These are phyloP conservation scores for Cyclura pinguis DNA, from an alignment of 2,797 vertebrate species.

Conservation along the genomic window DNA sequence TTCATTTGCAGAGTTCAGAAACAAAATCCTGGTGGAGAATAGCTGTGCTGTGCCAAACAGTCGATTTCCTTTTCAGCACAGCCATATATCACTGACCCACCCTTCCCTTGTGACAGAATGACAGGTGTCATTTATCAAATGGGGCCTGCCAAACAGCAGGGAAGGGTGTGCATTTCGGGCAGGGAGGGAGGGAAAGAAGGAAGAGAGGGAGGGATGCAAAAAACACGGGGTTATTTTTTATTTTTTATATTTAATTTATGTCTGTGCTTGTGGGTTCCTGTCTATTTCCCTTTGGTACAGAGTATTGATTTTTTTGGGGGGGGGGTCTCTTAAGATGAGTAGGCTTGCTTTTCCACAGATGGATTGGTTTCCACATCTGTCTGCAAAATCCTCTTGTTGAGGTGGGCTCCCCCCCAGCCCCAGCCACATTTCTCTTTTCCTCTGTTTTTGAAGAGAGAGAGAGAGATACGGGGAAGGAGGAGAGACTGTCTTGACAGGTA, in stretches of 20 bases:
- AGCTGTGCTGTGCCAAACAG: constrained; percentile 93
- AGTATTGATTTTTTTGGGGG: constrained; percentile 42
- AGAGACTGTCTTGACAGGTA: constrained; percentile 86
- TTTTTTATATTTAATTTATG: background rate
- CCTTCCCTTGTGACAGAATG: constrained; percentile 97
- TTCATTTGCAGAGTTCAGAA: constrained; percentile 92
- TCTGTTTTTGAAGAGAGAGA: background rate
- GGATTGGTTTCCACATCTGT: constrained; percentile 33
- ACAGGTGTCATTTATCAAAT: constrained; percentile 99
- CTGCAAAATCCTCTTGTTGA: constrained; percentile 48
- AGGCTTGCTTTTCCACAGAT: constrained; percentile 40
- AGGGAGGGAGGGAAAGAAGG: constrained; percentile 50
- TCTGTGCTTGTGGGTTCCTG: constrained; percentile 2
- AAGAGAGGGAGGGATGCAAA: constrained; percentile 48
- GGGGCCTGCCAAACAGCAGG: constrained; percentile 86
- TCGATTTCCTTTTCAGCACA: constrained; percentile 98
- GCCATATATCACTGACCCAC: constrained; percentile 98
- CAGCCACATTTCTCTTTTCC: background rate
- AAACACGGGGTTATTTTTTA: constrained; percentile 45
- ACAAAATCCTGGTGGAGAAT: constrained; percentile 95
- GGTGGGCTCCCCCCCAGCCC: background rate
- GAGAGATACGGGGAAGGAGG: constrained; percentile 21
- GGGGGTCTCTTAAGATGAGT: constrained; percentile 56
- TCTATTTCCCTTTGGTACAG: constrained; percentile 50
- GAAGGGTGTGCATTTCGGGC: constrained; percentile 76